A percentile compares a stretch with the other conserved stretches of the same genome.
These are phyloP conservation scores for Zaprionus ghesquierei DNA, from an alignment of 1,140 invertebrate species.

Conservation along the genomic window DNA sequence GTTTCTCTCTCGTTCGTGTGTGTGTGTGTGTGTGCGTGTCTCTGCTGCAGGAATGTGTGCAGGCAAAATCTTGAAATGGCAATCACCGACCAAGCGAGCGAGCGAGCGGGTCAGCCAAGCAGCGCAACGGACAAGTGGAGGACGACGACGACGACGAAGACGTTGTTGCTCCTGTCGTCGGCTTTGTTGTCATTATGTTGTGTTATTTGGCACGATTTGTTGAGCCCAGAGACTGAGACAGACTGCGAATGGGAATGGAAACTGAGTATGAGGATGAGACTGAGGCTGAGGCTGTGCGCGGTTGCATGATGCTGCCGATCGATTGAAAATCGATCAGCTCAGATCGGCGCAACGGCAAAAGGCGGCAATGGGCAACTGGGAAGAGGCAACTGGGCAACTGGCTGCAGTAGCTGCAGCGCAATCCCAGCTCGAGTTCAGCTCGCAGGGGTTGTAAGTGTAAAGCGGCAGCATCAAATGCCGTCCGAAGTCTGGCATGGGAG, in stretches of 20 bases:
- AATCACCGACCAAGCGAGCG: constrained; percentile 64
- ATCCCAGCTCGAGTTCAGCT: constrained; percentile 31
- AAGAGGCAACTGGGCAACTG: constrained; percentile 10
- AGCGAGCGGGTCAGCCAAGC: constrained; percentile 4
- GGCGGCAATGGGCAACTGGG: constrained; percentile 45
- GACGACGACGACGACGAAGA: constrained; percentile 29
- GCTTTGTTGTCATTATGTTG: constrained; percentile 80
- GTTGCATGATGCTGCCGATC: constrained; percentile 81
- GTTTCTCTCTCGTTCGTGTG: not conserved
- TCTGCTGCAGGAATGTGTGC: not conserved
- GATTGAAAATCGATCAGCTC: constrained; percentile 80
- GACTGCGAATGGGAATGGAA: constrained; percentile 12
- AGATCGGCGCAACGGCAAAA: constrained; percentile 28
- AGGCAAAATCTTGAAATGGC: constrained; percentile 75
- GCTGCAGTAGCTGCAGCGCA: constrained; percentile 43
- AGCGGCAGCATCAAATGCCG: constrained; percentile 40
- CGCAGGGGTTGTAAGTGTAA: constrained; percentile 27
- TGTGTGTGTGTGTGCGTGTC: constrained; percentile 6
- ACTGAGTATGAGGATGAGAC: constrained; percentile 12
- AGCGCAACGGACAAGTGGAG: constrained; percentile 58
- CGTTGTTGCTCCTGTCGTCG: constrained; percentile 61
- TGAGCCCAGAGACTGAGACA: constrained; percentile 41
- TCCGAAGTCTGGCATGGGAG: constrained; percentile 28
- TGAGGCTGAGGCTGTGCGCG: constrained; percentile 64
- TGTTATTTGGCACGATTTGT: constrained; percentile 82